These are phyloP conservation scores for Plodia interpunctella DNA, from an alignment of 1,140 invertebrate species.

Conservation along the genomic window DNA sequence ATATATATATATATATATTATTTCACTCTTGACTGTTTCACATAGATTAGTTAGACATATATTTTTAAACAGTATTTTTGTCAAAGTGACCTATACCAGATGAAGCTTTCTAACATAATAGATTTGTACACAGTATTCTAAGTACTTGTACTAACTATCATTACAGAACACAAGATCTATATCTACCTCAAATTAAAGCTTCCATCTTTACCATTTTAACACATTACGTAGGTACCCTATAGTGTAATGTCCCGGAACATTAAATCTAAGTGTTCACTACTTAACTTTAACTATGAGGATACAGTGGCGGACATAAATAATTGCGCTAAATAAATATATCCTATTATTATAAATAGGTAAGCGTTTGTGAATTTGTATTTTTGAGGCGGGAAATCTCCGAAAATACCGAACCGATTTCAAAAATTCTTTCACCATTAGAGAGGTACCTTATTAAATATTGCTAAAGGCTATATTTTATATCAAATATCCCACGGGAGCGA, in stretches of 20 bases:
- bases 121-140: constrained; percentile 12
- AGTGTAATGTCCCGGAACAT: constrained; percentile 45
- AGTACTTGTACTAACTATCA: neutral
- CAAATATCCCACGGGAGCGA: too few species aligned
- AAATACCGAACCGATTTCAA: too few species aligned
- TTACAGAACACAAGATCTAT: constrained; percentile 65
- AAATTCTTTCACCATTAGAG: too few species aligned
- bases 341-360: too few species aligned
- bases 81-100: neutral
- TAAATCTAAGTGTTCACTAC: constrained; percentile 47
- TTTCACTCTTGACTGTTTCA: too few species aligned
- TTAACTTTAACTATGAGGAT: constrained; percentile 22
- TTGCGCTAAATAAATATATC: too few species aligned
- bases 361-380: too few species aligned
- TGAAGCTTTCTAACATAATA: neutral
- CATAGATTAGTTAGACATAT: too few species aligned
- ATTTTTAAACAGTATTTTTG: neutral
- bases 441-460: too few species aligned
- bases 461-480: too few species aligned
- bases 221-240: constrained; percentile 42
- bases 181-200: constrained; percentile 74
- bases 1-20: too few species aligned
- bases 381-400: too few species aligned
- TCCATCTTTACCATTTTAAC: constrained; percentile 64
- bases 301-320: constrained; percentile 28